Base-by-base conservation (phyloP, 1,140 invertebrate genomes). In the Temnothorax longispinosus region DNA sequence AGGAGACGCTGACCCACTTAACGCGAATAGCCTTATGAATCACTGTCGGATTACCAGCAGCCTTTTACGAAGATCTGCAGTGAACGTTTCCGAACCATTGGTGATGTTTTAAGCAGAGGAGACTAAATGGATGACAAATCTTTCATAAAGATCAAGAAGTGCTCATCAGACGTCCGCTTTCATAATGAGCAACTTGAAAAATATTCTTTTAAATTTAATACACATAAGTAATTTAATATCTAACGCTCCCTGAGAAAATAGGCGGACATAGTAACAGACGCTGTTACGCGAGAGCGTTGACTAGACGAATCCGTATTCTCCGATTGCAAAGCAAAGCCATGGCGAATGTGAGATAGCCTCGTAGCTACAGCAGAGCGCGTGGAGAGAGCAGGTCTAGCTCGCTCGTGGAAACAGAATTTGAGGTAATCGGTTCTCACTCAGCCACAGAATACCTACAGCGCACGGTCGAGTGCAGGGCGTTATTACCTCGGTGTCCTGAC, bases 401-500 rank as follows among this genome's bases (percentile, higher is more conserved):
- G 21, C 21, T 72, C 74, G 32, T 44, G 27, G 65, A 27, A 27
- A 41, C 62, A 71, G 77, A 71, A 52, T 81, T 82, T 60, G 44
- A 87, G 76, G 60, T 89, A 88, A 89, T 89, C 87, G 87, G 88
- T 89, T 86, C 77, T 52, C 75, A 74, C 88, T 85, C 65, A 67
- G 56, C 47, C 47, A 76, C 65, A 76, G 69, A 88, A 89, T 80
- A 86, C 58, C 60, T 80, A 80, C 44, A 54, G 67, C 58, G 18
- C 60, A 47, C 38, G 72, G 15, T 77, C 81, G 82, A 54, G 78
- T 87, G 65, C 52, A 62, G 67, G 67, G n/a, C 72, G 65, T 78
- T 89, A 89, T 89, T 89, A 89, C 76, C 88, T 75, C 54, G 75
- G 85, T 89, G 69, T 65, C 47, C 75, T 71, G 87, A 89, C 82